phyloP scores from a whole-genome alignment of 2,113 vertebrate species.

The Chloroceryle aenea region DNA sequence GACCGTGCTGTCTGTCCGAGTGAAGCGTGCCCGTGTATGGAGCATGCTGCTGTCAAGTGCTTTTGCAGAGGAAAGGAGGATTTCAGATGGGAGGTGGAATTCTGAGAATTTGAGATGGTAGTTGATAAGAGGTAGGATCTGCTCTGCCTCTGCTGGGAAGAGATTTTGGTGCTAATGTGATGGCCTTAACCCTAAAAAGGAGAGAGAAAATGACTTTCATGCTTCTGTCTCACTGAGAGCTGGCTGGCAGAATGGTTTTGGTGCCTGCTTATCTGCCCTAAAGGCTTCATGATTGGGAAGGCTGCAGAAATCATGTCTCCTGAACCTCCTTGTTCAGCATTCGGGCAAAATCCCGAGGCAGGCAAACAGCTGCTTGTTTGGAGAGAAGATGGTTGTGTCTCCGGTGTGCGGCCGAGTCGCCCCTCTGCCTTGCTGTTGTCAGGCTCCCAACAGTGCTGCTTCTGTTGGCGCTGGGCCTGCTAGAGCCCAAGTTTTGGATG shows the following conservation, averaged over 20 bases:
- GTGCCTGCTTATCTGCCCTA: background rate
- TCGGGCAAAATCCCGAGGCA: background rate
- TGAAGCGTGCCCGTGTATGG: background rate
- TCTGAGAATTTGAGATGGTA: slow-evolving; percentile 13
- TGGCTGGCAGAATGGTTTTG: background rate
- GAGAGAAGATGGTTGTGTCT: background rate
- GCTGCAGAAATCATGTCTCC: background rate
- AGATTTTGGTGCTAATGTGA: background rate
- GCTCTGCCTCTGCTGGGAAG: background rate
- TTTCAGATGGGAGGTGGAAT: background rate
- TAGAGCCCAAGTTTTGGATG: background rate
- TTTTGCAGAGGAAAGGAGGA: background rate
- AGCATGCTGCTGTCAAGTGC: background rate
- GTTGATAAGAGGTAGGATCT: slow-evolving; percentile 20
- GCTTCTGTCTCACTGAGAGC: background rate
- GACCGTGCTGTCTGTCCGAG: background rate
- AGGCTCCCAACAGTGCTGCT: background rate
- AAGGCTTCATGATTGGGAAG: background rate
- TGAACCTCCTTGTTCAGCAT: background rate
- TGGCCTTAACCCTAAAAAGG: background rate
- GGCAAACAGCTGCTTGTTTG: background rate
- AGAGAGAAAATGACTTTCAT: slow-evolving; percentile 9
- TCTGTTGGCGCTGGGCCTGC: background rate
- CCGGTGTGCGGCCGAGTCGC: background rate
- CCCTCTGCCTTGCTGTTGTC: background rate